A percentile compares a stretch with the other conserved stretches of the same genome.
Conservation (phyloP, 2,888 invertebrate species). For the Pseudanteris insignis region DNA sequence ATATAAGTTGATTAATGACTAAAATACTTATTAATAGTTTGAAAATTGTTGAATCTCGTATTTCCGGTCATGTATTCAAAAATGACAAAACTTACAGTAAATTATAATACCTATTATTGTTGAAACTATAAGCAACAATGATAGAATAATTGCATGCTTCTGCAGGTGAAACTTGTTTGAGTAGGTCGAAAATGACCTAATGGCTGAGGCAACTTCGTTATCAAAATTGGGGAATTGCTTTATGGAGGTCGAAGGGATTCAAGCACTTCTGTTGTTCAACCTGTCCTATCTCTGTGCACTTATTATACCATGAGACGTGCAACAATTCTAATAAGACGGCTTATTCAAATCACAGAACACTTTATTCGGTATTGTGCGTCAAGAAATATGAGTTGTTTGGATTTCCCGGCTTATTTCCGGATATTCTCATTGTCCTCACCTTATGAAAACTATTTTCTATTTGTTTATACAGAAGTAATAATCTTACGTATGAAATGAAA, state of each 20-base stretch:
- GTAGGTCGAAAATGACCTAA: conserved; percentile 7
- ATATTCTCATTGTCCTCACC: neutral
- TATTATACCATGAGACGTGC: conserved; percentile 1
- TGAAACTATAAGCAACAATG: too few relatives aligned
- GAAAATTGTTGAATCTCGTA: too few relatives aligned
- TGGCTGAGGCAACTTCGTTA: conserved; percentile 9
- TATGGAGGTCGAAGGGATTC: conserved; percentile 3
- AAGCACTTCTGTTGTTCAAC: neutral
- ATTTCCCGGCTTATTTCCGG: too few relatives aligned
- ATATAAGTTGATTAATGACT: too few relatives aligned
- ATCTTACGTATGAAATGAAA: too few relatives aligned
- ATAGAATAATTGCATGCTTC: neutral
- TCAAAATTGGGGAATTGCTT: conserved; percentile 14
- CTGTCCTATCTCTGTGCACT: neutral
- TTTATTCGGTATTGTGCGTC: neutral
- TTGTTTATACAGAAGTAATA: neutral
- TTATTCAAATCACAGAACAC: neutral
- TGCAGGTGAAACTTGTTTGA: conserved; percentile 23
- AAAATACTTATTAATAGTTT: too few relatives aligned
- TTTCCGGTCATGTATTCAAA: too few relatives aligned
- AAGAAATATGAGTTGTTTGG: conserved; percentile 2
- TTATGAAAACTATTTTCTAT: neutral
- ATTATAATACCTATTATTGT: too few relatives aligned
- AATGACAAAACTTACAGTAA: too few relatives aligned
- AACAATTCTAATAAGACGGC: conserved; percentile 1